These are phyloP conservation scores for Chrysochloris asiatica DNA, from an alignment of 2,113 vertebrate genomes.

Conservation along the genomic window DNA sequence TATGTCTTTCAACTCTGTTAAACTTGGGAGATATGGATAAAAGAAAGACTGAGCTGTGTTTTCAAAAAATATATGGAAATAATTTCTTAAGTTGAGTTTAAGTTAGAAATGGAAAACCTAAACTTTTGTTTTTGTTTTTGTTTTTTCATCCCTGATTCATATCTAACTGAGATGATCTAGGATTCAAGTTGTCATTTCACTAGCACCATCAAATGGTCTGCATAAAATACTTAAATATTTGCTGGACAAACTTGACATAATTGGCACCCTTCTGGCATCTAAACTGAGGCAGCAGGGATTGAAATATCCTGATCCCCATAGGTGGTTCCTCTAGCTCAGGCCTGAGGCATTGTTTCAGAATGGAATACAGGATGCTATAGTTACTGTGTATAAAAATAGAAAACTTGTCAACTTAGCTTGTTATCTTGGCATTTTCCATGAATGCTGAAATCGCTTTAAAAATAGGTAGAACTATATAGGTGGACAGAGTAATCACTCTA, in stretches of 20 bases:
- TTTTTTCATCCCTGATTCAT: background rate
- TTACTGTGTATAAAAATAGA: constrained; percentile 43
- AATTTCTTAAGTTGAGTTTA: too few relatives aligned
- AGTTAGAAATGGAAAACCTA: background rate
- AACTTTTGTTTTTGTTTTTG: too few relatives aligned
- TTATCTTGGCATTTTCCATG: constrained; percentile 15
- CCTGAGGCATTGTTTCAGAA: constrained; percentile 10
- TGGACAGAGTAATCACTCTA: background rate
- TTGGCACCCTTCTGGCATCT: background rate
- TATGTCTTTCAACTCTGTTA: background rate
- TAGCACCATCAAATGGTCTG: background rate
- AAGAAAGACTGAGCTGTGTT: background rate
- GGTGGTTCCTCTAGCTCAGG: background rate
- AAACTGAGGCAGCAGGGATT: background rate
- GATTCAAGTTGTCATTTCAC: background rate
- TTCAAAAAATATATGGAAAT: too few relatives aligned
- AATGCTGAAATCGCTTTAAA: constrained; percentile 41
- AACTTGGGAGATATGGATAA: background rate
- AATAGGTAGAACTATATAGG: background rate
- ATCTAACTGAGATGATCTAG: background rate
- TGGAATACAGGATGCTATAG: background rate
- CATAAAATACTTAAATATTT: background rate
- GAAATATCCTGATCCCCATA: background rate
- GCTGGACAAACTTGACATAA: background rate
- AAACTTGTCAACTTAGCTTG: background rate